Percentiles rank a stretch among this genome's conserved stretches.
phyloP scores from a whole-genome alignment of 2,888 invertebrate species.

The Synergus laeviventris region DNA sequence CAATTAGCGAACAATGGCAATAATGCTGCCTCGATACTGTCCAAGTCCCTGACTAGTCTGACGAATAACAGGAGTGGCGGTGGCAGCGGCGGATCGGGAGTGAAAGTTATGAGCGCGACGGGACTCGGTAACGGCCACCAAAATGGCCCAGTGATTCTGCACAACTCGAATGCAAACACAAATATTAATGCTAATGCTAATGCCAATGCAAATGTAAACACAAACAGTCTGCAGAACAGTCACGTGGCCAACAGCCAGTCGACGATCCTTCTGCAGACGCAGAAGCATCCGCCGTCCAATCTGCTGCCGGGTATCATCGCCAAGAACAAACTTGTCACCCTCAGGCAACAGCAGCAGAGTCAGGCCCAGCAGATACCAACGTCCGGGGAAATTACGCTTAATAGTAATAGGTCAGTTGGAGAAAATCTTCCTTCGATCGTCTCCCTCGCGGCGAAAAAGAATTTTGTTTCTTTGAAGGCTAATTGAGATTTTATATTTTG shows the following conservation, averaged over 20 bases:
- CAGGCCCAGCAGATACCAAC: conserved; percentile 72
- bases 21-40: conserved; percentile 66
- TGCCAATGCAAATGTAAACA: conserved; percentile 45
- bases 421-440: conserved; percentile 2
- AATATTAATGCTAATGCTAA: conserved; percentile 44
- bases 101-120: conserved; percentile 60
- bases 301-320: conserved; percentile 70
- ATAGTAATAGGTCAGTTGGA: conserved; percentile 79
- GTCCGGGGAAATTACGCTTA: conserved; percentile 78
- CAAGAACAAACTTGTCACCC: conserved; percentile 71
- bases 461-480: conserved; percentile 13
- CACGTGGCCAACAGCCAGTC: conserved; percentile 68
- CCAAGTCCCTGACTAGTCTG: conserved; percentile 74
- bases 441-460: conserved; percentile 17
- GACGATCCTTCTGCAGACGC: conserved; percentile 68
- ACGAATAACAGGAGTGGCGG: conserved; percentile 67
- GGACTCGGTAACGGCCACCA: conserved; percentile 72
- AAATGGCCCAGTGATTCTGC: conserved; percentile 67
- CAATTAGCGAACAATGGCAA: conserved; percentile 65
- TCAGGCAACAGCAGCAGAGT: conserved; percentile 68
- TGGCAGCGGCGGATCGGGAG: conserved; percentile 56
- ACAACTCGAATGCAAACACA: conserved; percentile 60
- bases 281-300: conserved; percentile 73
- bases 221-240: conserved; percentile 65
- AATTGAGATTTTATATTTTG: neutral